Evolutionary conservation across 2,888 invertebrate genomes (phyloP).

Genomic region (Drosophila limbata): DNA sequence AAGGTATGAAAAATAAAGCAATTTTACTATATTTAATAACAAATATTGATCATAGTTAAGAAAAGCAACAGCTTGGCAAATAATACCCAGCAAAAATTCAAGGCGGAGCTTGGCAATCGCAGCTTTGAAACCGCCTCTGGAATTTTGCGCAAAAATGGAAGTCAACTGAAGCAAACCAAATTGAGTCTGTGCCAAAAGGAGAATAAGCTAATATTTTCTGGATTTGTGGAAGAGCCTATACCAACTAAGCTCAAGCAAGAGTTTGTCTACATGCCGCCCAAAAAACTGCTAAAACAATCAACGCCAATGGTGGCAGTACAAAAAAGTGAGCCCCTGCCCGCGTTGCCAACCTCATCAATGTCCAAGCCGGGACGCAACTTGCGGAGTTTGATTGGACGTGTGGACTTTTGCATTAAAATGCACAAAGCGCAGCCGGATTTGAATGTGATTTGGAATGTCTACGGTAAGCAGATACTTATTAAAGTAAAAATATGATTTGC

Average conservation of each 20-base stretch:
- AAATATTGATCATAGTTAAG: slow-evolving; percentile 17
- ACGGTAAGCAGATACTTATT: slow-evolving; percentile 63
- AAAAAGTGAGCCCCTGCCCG: slow-evolving; percentile 27
- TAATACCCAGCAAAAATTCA: slow-evolving; percentile 56
- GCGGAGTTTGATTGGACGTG: slow-evolving; percentile 73
- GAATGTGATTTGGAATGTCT: slow-evolving; percentile 80
- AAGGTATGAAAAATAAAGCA: slow-evolving; percentile 42
- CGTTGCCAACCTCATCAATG: slow-evolving; percentile 41
- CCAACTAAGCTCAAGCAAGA: slow-evolving; percentile 43
- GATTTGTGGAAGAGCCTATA: slow-evolving; percentile 55
- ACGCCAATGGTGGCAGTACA: not conserved
- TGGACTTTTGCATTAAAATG: slow-evolving; percentile 78
- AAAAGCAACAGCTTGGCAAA: slow-evolving; percentile 31
- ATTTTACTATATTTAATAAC: not conserved
- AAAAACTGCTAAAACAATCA: slow-evolving; percentile 9
- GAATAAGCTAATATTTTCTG: slow-evolving; percentile 59
- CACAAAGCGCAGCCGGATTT: slow-evolving; percentile 69
- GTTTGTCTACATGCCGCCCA: slow-evolving; percentile 32
- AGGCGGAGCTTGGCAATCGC: slow-evolving; percentile 29
- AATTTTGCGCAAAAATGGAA: slow-evolving; percentile 57
- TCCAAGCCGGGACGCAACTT: slow-evolving; percentile 60
- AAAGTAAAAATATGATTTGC: slow-evolving; percentile 1
- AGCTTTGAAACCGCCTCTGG: slow-evolving; percentile 71
- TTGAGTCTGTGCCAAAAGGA: slow-evolving; percentile 58
- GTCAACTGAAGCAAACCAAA: slow-evolving; percentile 74